These are phyloP conservation scores for Trimorus sp. DNA, from an alignment of 2,888 invertebrate genomes.

Conservation along the genomic window DNA sequence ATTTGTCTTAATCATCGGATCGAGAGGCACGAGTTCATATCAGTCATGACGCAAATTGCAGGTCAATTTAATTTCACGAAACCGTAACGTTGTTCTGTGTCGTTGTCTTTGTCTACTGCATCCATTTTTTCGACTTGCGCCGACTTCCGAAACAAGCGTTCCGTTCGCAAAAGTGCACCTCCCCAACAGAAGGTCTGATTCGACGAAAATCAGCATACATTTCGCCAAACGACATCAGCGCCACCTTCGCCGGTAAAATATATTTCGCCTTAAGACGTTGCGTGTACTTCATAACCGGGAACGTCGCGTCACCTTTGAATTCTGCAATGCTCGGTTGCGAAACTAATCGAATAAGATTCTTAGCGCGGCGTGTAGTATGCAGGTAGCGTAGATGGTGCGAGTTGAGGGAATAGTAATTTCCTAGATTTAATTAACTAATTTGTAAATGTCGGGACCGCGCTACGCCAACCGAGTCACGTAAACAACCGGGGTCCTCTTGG, in stretches of 20 bases:
- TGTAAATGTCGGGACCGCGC: slow-evolving; percentile 71
- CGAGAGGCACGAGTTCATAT: no score
- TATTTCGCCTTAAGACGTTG: slow-evolving; percentile 23
- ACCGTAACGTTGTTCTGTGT: no score
- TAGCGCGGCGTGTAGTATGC: slow-evolving; percentile 69
- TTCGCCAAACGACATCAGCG: background rate
- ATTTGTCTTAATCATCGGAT: no score
- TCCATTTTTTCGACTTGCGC: no score
- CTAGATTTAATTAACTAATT: slow-evolving; percentile 77
- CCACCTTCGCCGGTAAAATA: slow-evolving; percentile 6
- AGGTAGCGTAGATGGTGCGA: slow-evolving; percentile 67
- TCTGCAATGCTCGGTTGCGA: slow-evolving; percentile 59
- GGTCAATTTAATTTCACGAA: no score
- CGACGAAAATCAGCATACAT: background rate
- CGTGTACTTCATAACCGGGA: slow-evolving; percentile 44
- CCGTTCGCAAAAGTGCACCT: background rate
- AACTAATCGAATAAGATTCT: slow-evolving; percentile 71
- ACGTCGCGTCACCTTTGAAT: slow-evolving; percentile 49
- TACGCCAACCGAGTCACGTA: slow-evolving; percentile 74
- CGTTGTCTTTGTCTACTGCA: no score
- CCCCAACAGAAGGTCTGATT: background rate
- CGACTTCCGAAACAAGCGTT: no score
- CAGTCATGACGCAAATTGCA: no score
- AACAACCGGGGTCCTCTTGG: slow-evolving; percentile 70
- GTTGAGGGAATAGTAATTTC: slow-evolving; percentile 75